Conservation (phyloP, 2,113 vertebrate species). For the Sylvia atricapilla region DNA sequence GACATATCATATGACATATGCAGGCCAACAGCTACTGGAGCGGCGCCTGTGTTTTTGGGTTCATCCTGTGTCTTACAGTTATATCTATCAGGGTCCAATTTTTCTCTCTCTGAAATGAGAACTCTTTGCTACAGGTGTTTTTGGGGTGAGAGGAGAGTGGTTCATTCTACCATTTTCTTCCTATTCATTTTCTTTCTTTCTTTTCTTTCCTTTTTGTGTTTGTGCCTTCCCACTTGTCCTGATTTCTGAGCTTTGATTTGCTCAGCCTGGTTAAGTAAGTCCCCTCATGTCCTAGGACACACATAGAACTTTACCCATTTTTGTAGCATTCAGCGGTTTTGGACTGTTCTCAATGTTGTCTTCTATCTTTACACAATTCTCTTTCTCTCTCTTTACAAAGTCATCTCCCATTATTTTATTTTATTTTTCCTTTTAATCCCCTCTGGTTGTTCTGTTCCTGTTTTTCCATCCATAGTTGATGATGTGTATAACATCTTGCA, state of each 20-base stretch:
- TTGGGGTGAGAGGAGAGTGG: fast-evolving
- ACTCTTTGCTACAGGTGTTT: background rate
- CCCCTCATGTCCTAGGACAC: background rate
- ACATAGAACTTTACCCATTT: background rate
- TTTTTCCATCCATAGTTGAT: background rate
- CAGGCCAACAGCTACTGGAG: background rate
- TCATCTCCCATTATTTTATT: background rate
- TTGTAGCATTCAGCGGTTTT: background rate
- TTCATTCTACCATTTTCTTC: background rate
- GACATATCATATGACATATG: background rate
- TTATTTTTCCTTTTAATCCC: background rate
- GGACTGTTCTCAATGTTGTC: background rate
- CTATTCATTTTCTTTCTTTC: background rate
- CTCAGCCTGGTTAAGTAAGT: background rate
- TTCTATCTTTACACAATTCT: background rate
- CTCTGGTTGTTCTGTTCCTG: background rate
- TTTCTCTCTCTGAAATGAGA: background rate
- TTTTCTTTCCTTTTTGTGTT: background rate
- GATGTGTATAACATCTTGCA: background rate
- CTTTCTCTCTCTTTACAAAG: background rate
- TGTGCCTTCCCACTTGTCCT: background rate
- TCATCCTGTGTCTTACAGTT: background rate
- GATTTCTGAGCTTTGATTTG: background rate
- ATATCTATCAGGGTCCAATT: background rate
- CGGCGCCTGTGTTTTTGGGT: background rate